A percentile compares a stretch with the other conserved stretches of the same genome.
These are phyloP conservation scores for Andrena minutula DNA, from an alignment of 2,888 invertebrate species.

Conservation along the genomic window DNA sequence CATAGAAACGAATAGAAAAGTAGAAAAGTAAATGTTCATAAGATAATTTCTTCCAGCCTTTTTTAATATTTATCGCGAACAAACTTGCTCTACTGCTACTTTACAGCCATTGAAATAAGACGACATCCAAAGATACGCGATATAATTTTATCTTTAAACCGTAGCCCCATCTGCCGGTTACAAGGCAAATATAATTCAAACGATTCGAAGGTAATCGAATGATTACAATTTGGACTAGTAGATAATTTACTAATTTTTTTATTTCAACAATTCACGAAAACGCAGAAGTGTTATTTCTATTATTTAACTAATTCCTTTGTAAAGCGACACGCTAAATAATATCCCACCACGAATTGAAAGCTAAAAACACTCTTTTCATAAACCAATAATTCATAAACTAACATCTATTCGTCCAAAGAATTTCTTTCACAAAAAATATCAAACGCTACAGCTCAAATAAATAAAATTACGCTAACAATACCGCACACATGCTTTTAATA, in stretches of 20 bases:
- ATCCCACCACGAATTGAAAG: background rate
- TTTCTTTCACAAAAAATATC: background rate
- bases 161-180: constrained; percentile 33
- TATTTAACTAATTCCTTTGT: background rate
- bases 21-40: background rate
- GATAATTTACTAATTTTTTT: background rate
- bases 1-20: background rate
- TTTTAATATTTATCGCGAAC: background rate
- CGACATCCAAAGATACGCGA: background rate
- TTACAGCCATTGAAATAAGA: background rate
- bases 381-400: too few species aligned
- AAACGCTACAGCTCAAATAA: background rate
- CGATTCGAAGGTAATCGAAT: background rate
- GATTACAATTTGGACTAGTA: background rate
- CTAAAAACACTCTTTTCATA: background rate
- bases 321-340: background rate
- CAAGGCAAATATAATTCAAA: constrained; percentile 28
- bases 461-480: too few species aligned
- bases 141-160: background rate
- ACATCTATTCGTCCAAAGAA: background rate
- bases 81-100: background rate
- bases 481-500: background rate
- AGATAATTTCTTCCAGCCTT: background rate
- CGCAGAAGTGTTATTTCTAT: background rate
- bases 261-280: background rate